A percentile compares a stretch with the other conserved stretches of the same genome.
Evolutionary conservation across 2,113 vertebrate species (phyloP).

Genomic region (Xenotilapia caudafasciata): DNA sequence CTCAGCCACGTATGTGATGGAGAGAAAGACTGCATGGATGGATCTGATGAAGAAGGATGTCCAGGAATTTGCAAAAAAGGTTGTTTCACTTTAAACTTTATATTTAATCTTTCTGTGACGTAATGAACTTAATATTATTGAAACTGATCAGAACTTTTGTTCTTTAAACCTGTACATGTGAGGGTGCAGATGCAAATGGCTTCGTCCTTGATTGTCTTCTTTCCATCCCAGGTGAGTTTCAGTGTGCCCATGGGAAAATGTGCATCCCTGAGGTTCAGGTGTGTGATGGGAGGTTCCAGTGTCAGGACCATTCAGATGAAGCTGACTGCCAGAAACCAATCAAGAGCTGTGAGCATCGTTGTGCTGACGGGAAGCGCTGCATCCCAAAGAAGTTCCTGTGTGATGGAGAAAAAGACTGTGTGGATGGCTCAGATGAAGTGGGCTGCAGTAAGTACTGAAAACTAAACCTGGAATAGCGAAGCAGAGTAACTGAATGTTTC

Average conservation of each 20-base stretch:
- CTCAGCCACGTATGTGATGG: slow-evolving; percentile 76
- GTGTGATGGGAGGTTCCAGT: slow-evolving; percentile 80
- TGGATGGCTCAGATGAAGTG: slow-evolving; percentile 75
- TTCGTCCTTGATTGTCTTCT: fast-evolving
- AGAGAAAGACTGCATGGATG: slow-evolving; percentile 77
- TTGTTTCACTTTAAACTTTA: not conserved
- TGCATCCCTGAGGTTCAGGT: slow-evolving; percentile 67
- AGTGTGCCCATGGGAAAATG: slow-evolving; percentile 65
- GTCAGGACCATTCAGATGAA: slow-evolving; percentile 81
- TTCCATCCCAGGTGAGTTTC: slow-evolving; percentile 60
- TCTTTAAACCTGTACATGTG: too few species aligned
- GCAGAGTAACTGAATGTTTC: not conserved
- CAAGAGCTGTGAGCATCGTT: slow-evolving; percentile 73
- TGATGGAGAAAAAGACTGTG: slow-evolving; percentile 81
- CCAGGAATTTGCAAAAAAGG: not conserved
- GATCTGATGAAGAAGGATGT: slow-evolving; percentile 70
- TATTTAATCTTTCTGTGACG: fast-evolving
- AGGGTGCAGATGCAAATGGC: fast-evolving
- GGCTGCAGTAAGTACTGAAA: slow-evolving; percentile 66
- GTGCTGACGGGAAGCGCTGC: slow-evolving; percentile 68
- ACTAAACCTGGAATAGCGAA: not conserved
- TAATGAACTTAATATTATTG: too few species aligned
- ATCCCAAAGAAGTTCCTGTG: slow-evolving; percentile 80
- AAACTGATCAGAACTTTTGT: too few species aligned
- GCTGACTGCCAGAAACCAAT: slow-evolving; percentile 58